Base-by-base conservation (phyloP, 2,888 invertebrate genomes). In the Protophormia terraenovae region DNA sequence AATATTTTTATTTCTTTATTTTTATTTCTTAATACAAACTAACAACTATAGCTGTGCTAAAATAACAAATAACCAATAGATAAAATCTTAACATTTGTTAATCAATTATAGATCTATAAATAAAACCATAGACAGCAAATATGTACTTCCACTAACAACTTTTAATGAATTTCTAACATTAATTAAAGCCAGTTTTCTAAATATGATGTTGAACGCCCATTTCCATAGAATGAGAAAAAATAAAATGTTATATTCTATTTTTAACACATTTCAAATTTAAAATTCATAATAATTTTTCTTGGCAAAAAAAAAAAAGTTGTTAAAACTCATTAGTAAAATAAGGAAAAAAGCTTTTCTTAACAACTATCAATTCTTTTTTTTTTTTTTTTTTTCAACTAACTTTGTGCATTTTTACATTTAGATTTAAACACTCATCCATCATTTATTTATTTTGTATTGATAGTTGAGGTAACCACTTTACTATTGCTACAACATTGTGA, bases 71-170 rank as follows among this genome's bases (percentile, higher is more conserved):
- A 71, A 71, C 38, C 35, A 12, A 47, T 35, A 62, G 77, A 78
- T 85, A 78, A 55, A 78, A 78, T 75, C 78, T 73, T 58, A 75
- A 35, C 62, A 75, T 69, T 75, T 69, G 81, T 58, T 85, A 85
- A 85, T 85, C 81, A 85, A 85, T 85, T 85, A 82, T 41, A 41
- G 24, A 76, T 45, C 71, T 64, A 55, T 27, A 71, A 76, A 64
- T 64, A 71, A 82, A 41, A 60, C 14, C 35, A 47, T n/a, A n/a
- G 19, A 14, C 29, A 60, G 24, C 60, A 35, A 60, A 38, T 5
- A 5, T 41, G n/a, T n/a, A n/a, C n/a, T n/a, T 35, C 50, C 29
- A 10, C 53, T 19, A 76, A 71, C 69, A 69, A 55, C 29, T 82
- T 71, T 35, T 47, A 82, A 77, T 76, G 55, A 77, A 77, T 58